These are phyloP conservation scores for Lepidochrysops patricia DNA, from an alignment of 2,888 invertebrate genomes.

Conservation along the genomic window DNA sequence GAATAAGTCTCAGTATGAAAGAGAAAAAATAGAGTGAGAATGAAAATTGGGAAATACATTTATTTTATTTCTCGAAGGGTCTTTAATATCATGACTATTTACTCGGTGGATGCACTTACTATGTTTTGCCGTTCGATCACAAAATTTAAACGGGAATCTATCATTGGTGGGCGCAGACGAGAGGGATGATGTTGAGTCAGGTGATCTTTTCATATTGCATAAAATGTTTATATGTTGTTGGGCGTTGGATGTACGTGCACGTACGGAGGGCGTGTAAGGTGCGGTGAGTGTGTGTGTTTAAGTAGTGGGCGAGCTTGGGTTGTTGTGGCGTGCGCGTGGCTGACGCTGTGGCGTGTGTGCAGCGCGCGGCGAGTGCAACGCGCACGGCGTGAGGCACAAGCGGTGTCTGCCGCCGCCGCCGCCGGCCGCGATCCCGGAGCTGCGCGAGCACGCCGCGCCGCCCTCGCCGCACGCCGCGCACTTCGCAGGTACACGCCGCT, in stretches of 20 bases:
- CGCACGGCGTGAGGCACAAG: slow-evolving; percentile 89
- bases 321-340: slow-evolving; percentile 20
- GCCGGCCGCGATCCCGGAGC: slow-evolving; percentile 90
- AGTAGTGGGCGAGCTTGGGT: slow-evolving; percentile 34
- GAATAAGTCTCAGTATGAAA: not conserved
- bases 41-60: no score
- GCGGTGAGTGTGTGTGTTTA: slow-evolving; percentile 11
- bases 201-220: not conserved
- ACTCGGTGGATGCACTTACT: not conserved
- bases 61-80: no score
- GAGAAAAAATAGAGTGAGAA: not conserved
- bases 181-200: not conserved
- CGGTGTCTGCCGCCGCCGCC: slow-evolving; percentile 87
- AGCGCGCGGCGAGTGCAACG: slow-evolving; percentile 80
- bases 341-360: slow-evolving; percentile 28
- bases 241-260: not conserved
- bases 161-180: not conserved
- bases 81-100: not conserved
- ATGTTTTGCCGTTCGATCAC: not conserved
- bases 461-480: slow-evolving; percentile 28
- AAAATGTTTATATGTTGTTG: not conserved
- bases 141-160: not conserved
- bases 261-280: not conserved
- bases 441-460: slow-evolving; percentile 75
- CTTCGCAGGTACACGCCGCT: slow-evolving; percentile 28